Conservation (phyloP, 2,888 invertebrate species). For the Papilio demoleus region DNA sequence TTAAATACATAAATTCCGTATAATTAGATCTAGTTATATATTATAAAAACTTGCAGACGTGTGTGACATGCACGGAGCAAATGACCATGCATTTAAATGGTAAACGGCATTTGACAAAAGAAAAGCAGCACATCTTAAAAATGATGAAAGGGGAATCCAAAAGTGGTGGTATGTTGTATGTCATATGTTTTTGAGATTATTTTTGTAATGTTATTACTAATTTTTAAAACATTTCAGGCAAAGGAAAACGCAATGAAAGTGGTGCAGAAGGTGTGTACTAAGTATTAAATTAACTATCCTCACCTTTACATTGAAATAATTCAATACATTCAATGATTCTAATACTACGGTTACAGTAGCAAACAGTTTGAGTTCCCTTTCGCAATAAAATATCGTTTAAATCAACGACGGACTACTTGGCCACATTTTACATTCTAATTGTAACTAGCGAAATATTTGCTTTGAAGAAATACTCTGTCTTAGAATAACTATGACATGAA, state of each 20-base stretch:
- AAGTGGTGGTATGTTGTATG: slow-evolving; percentile 1
- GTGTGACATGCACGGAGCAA: slow-evolving; percentile 83
- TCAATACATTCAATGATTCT: too few species aligned
- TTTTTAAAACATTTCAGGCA: slow-evolving; percentile 11
- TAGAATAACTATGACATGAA: too few species aligned
- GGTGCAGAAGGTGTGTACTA: slow-evolving; percentile 19
- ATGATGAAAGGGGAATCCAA: slow-evolving; percentile 62
- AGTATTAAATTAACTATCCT: not conserved
- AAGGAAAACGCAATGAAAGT: not conserved
- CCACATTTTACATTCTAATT: too few species aligned
- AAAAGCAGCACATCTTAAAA: slow-evolving; percentile 71
- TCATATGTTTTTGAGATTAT: not conserved
- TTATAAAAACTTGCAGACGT: slow-evolving; percentile 55
- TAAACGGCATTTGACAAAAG: slow-evolving; percentile 81
- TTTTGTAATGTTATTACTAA: not conserved
- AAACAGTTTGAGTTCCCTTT: too few species aligned
- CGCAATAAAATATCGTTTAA: too few species aligned
- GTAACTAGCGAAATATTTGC: too few species aligned
- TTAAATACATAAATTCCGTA: too few species aligned
- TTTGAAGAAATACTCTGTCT: too few species aligned
- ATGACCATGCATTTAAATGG: slow-evolving; percentile 85
- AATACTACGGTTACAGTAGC: too few species aligned
- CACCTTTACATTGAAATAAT: too few species aligned
- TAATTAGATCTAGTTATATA: too few species aligned
- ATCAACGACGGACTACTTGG: too few species aligned